Evolutionary conservation across 2,797 vertebrate genomes (phyloP).

Genomic region (Trachops cirrhosus): DNA sequence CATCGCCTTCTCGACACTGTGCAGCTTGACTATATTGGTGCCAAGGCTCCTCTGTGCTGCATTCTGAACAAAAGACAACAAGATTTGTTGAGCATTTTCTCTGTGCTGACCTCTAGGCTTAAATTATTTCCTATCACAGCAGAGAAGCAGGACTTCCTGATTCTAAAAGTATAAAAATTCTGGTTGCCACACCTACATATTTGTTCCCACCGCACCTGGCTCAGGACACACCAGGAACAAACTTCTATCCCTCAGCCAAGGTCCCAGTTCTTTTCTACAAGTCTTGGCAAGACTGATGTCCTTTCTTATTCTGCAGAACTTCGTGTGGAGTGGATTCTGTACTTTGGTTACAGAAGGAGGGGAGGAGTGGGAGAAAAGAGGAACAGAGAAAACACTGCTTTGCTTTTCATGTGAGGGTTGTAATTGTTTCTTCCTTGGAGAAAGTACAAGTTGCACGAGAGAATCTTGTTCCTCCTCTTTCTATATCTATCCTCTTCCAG

Average conservation of each 20-base stretch:
- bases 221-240: not conserved
- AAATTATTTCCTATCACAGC: not conserved
- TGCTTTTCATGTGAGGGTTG: not conserved
- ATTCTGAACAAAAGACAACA: not conserved
- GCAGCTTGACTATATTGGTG: not conserved
- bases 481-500: not conserved
- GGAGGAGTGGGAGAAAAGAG: not conserved
- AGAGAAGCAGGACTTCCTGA: not conserved
- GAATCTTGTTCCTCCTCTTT: not conserved
- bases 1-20: no score
- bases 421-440: not conserved
- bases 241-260: not conserved
- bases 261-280: not conserved
- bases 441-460: not conserved
- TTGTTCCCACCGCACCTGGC: not conserved
- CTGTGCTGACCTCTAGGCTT: not conserved
- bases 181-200: not conserved
- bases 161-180: not conserved
- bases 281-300: not conserved
- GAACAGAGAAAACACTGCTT: not conserved
- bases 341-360: not conserved
- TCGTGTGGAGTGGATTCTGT: not conserved
- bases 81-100: not conserved
- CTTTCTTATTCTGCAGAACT: not conserved
- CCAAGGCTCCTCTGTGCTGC: not conserved